Evolutionary conservation across 2,888 invertebrate species (phyloP).

Genomic region (Trachelus tabidus): DNA sequence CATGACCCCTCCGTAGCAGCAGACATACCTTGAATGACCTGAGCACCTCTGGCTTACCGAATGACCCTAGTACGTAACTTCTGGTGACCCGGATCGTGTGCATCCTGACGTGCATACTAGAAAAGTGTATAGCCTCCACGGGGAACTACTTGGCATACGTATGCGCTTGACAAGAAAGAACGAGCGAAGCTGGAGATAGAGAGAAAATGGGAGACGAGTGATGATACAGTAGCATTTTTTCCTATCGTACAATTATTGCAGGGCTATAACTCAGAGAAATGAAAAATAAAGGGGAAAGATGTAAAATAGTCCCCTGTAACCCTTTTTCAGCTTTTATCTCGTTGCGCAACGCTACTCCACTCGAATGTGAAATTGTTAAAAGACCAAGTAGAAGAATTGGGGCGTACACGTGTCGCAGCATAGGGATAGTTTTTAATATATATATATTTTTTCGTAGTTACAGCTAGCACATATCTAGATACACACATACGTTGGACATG

Average conservation of each 20-base stretch:
- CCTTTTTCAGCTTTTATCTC: not conserved
- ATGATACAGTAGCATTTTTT: not conserved
- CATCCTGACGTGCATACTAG: not conserved
- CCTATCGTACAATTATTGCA: not conserved
- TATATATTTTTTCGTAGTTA: not conserved
- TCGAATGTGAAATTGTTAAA: not conserved
- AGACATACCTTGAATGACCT: not conserved
- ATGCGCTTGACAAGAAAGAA: not conserved
- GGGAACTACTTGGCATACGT: not conserved
- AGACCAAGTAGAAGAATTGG: not conserved
- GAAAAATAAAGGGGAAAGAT: not conserved
- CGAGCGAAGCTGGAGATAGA: not conserved
- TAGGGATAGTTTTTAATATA: not conserved
- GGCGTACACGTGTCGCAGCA: not conserved
- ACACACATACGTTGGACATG: not conserved
- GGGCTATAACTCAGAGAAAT: not conserved
- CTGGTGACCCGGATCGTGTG: not conserved
- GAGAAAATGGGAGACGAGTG: not conserved
- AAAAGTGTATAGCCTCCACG: not conserved
- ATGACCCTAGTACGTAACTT: not conserved
- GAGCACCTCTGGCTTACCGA: too few species aligned
- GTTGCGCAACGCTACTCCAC: not conserved
- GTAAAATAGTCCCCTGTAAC: not conserved
- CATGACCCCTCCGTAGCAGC: too few species aligned
- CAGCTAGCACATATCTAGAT: not conserved